Base-by-base conservation (phyloP, 2,888 invertebrate species). In the Brachyptera risi region DNA sequence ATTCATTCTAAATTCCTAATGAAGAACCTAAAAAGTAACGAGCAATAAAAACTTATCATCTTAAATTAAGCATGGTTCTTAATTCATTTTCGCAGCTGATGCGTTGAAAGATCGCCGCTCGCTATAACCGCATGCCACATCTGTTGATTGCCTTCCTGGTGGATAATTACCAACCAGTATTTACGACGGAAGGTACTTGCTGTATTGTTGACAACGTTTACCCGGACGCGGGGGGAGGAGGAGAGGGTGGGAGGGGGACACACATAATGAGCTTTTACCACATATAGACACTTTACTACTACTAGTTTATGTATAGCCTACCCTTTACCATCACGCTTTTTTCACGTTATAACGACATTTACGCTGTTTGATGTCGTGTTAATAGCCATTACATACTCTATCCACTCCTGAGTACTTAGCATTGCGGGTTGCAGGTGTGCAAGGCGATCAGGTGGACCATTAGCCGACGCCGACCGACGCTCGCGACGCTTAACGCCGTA, bases 271-370 rank as follows among this genome's bases (percentile, higher is more conserved):
- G 54, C 54, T 54, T 54, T 54, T 54, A 54, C 37, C 37, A 37
- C 37, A 19, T 35, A 54, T 23, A 54, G 35, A 54, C 54, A 54
- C 54, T 54, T 54, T 54, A 54, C 37, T 54, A 37, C 54, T 54
- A 54, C 54, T 54, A 37, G 19, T 54, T 54, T 54, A 54, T 54
- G 54, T 54, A 54, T 54, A 54, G 54, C 21, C 54, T 37, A 35
- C 54, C 54, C 50, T 37, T 54, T 54, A 37, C 23, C 17, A 50
- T 38, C 49, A 42, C 21, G 57, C 51, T 51, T 58, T 61, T 61
- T 61, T 38, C 42, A 58, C 37, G 9, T 54, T 50, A 35, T 61
- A 44, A 27, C 58, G 61, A 61, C 61, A 57, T 61, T 61, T 50
- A 57, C 57, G 44, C 38, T 19, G 57, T 47, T 40, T 60, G 56